Percentiles rank a stretch among this genome's conserved stretches.
Evolutionary conservation across 2,888 invertebrate genomes (phyloP).

Genomic region (Drosophila mettleri): DNA sequence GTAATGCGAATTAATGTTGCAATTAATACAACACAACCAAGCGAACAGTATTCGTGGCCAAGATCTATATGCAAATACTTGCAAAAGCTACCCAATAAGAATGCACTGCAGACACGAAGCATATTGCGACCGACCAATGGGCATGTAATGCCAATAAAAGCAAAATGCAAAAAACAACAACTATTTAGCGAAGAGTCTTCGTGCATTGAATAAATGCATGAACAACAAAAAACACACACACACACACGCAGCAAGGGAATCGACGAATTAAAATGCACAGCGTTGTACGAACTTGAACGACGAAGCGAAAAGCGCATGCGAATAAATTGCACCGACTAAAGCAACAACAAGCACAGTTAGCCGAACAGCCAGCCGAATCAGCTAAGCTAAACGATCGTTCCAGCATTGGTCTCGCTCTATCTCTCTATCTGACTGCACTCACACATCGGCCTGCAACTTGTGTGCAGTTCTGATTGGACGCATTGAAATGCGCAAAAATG

Average conservation of each 20-base stretch:
- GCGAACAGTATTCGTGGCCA: background rate
- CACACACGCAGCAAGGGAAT: background rate
- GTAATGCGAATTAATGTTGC: background rate
- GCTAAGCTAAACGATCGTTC: conserved; percentile 27
- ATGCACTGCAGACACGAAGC: conserved; percentile 8
- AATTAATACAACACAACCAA: background rate
- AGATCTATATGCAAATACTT: background rate
- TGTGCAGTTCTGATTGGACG: conserved; percentile 62
- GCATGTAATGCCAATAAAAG: conserved; percentile 12
- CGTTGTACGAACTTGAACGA: conserved; percentile 60
- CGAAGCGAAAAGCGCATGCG: conserved; percentile 64
- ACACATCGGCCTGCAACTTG: conserved; percentile 11
- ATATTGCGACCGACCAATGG: conserved; percentile 7
- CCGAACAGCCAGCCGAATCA: conserved; percentile 26
- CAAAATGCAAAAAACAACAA: conserved; percentile 11
- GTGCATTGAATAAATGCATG: conserved; percentile 41
- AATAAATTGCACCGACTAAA: conserved; percentile 60
- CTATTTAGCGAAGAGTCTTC: conserved; percentile 39
- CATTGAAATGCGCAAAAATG: conserved; percentile 62
- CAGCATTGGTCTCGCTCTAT: conserved; percentile 3
- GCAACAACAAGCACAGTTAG: conserved; percentile 23
- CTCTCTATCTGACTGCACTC: background rate
- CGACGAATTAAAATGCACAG: conserved; percentile 71
- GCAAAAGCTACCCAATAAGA: background rate
- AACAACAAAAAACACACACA: conserved; percentile 10